Base-by-base conservation (phyloP, 1,140 invertebrate genomes). In the Rhagoletis pomonella region DNA sequence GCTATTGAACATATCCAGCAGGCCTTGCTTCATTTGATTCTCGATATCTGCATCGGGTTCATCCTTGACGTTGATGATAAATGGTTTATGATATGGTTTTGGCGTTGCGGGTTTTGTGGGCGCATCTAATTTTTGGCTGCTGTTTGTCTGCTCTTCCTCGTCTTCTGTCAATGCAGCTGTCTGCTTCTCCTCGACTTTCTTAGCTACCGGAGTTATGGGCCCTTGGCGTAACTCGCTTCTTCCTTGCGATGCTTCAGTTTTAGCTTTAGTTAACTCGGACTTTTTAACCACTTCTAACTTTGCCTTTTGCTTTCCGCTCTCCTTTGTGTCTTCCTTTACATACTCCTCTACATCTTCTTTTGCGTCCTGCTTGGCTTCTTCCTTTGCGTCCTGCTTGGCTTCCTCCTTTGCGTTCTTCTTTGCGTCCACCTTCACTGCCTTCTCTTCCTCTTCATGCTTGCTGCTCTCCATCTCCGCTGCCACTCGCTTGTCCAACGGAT, bases 1-100 rank as follows among this genome's bases (percentile, higher is more conserved):
- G 42, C 73, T 81, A 29, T 81, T 50, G 44, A 81, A 81, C 73
- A 81, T 81, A 81, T 64, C 58, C 12, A 86, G 84, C 29, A 86
- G 42, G 10, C 58, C 84, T 44, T 86, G 58, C 9, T 86, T 86
- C 84, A 86, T 62, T 86, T 86, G 84, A 47, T 39, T 42, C 29
- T 86, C 58, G 12, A 86, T 60, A 50, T 17, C 29, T 44, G 60
- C 58, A 1, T 50, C 73, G 47, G 44, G 10, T 9, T 81, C 73
- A 19, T 62, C 60, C 3, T 81, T 81, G 14, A 81, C 19, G 44
- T 81, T 81, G 50, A 81, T 7, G 2, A 55, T 50, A 14, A 81
- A 81, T 47, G 73, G 73, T 7, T 81, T 50, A 42, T 81, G 73
- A 81, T 81, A 81, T 12, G 73, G n/a, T 58, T 81, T 81, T 29